Evolutionary conservation across 2,888 invertebrate species (phyloP).

Genomic region (Chymomyza amoena): DNA sequence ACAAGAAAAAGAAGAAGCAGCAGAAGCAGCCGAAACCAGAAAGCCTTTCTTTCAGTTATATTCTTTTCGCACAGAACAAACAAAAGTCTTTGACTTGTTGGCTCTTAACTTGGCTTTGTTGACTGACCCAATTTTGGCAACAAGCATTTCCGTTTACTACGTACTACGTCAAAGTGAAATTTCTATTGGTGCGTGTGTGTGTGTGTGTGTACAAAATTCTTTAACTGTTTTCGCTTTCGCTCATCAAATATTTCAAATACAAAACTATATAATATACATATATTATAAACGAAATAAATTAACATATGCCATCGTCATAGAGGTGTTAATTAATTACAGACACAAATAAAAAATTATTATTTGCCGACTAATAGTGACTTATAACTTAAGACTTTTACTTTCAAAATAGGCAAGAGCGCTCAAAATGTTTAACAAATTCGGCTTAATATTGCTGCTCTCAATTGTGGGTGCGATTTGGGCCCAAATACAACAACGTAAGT

Average conservation of each 20-base stretch:
- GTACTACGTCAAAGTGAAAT: slow-evolving; percentile 55
- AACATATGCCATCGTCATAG: slow-evolving; percentile 15
- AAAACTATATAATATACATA: slow-evolving; percentile 17
- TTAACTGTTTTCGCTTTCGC: slow-evolving; percentile 60
- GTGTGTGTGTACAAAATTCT: slow-evolving; percentile 30
- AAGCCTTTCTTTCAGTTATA: neutral
- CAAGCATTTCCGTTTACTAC: slow-evolving; percentile 43
- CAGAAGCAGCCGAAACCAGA: slow-evolving; percentile 11
- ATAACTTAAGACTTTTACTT: slow-evolving; percentile 68
- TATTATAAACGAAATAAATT: neutral
- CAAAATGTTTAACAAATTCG: slow-evolving; percentile 61
- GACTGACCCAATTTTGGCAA: slow-evolving; percentile 42
- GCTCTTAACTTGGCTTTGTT: slow-evolving; percentile 4
- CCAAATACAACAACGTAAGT: slow-evolving; percentile 70
- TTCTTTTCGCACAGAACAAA: slow-evolving; percentile 35
- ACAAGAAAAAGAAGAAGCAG: slow-evolving; percentile 33
- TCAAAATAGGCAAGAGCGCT: slow-evolving; percentile 30
- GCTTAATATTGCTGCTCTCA: slow-evolving; percentile 54
- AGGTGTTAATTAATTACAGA: slow-evolving; percentile 64
- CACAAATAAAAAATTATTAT: slow-evolving; percentile 40
- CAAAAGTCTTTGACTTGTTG: slow-evolving; percentile 38
- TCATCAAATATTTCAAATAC: slow-evolving; percentile 27
- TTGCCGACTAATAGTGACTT: slow-evolving; percentile 50
- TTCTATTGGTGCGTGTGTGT: slow-evolving; percentile 19
- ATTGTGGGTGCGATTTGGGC: slow-evolving; percentile 52